These are phyloP conservation scores for Drosophila falleni DNA, from an alignment of 2,888 invertebrate genomes.

Conservation along the genomic window DNA sequence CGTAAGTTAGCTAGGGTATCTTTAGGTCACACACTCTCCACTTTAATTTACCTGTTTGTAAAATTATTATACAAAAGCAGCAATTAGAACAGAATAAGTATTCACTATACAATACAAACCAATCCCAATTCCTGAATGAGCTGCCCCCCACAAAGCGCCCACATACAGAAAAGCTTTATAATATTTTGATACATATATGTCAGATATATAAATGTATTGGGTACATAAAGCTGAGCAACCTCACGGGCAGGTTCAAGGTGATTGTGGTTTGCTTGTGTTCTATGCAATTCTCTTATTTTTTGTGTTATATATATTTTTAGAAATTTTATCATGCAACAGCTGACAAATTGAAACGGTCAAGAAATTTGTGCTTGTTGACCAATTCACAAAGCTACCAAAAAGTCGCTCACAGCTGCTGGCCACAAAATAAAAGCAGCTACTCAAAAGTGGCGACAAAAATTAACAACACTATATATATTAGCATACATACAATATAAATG, in stretches of 20 bases:
- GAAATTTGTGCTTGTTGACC: slow-evolving; percentile 29
- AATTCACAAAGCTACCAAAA: slow-evolving; percentile 7
- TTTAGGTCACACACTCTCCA: not conserved
- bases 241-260: slow-evolving; percentile 76
- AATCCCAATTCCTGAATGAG: slow-evolving; percentile 21
- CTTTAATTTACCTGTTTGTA: not conserved
- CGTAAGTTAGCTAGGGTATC: not conserved
- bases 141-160: slow-evolving; percentile 7
- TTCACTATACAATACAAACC: slow-evolving; percentile 20
- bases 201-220: slow-evolving; percentile 4
- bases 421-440: slow-evolving; percentile 9
- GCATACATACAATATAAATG: too few species aligned
- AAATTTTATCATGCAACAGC: slow-evolving; percentile 81
- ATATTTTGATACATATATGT: slow-evolving; percentile 16
- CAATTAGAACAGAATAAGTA: slow-evolving; percentile 17
- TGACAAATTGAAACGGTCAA: slow-evolving; percentile 52
- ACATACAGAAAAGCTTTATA: slow-evolving; percentile 46
- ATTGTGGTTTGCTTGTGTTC: slow-evolving; percentile 42
- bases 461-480: not conserved
- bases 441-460: not conserved
- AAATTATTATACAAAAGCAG: slow-evolving; percentile 1
- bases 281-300: slow-evolving; percentile 45
- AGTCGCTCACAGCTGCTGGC: slow-evolving; percentile 37
- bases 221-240: slow-evolving; percentile 49
- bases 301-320: slow-evolving; percentile 67